These are phyloP conservation scores for Colossoma macropomum DNA, from an alignment of 2,113 vertebrate genomes.

Conservation along the genomic window DNA sequence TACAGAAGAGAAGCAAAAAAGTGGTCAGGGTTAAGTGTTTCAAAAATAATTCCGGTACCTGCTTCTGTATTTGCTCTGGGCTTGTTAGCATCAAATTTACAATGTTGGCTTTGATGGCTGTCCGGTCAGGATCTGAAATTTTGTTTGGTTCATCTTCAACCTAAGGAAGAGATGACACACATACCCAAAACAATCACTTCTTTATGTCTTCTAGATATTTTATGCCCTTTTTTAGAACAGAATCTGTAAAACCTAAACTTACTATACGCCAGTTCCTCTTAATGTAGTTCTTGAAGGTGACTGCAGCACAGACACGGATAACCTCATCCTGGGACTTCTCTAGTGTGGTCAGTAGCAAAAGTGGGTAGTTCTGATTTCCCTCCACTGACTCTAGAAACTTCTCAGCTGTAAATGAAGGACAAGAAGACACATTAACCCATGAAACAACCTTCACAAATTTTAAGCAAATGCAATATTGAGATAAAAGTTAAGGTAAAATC, in stretches of 20 bases:
- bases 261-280: constrained; percentile 99
- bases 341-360: constrained; percentile 90
- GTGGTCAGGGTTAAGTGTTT: neutral
- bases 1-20: no score
- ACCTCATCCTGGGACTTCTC: constrained; percentile 97
- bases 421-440: neutral
- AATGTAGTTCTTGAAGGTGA: constrained; percentile 98
- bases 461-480: neutral
- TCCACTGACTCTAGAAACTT: constrained; percentile 98
- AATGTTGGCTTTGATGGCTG: constrained; percentile 96
- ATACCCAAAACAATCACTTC: neutral
- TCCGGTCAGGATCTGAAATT: constrained; percentile 91
- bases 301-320: constrained; percentile 95
- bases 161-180: constrained; percentile 65
- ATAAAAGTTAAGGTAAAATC: neutral
- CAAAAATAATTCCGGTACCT: constrained; percentile 75
- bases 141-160: constrained; percentile 97
- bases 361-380: constrained; percentile 93
- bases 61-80: constrained; percentile 98
- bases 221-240: neutral
- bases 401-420: constrained; percentile 80
- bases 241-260: constrained; percentile 64
- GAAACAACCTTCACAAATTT: neutral
- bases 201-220: neutral
- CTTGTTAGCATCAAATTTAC: constrained; percentile 98